Percentiles rank a stretch among this genome's conserved stretches.
Conservation (phyloP, 2,113 vertebrate genomes). For the Tragelaphus scriptus region DNA sequence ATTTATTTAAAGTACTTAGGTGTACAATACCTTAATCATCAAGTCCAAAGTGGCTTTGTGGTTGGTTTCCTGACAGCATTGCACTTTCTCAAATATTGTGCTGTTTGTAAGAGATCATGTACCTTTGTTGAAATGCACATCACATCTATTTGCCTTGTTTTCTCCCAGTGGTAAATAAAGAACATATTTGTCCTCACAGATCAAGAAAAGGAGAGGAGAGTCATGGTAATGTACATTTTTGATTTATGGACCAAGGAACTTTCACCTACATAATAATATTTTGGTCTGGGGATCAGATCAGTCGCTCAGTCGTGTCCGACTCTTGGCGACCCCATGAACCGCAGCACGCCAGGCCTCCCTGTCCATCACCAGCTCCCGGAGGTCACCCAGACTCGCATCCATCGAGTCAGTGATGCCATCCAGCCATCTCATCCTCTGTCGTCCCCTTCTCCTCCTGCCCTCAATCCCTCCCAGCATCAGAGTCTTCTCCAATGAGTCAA, state of each 20-base stretch:
- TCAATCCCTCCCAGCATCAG: too few relatives aligned
- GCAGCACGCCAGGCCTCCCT: too few relatives aligned
- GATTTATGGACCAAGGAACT: neutral
- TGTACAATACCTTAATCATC: neutral
- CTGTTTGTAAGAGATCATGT: neutral
- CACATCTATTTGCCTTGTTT: neutral
- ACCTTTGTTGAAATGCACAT: neutral
- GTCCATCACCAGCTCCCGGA: too few relatives aligned
- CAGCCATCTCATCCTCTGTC: too few relatives aligned
- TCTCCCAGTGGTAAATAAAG: neutral
- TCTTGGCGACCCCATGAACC: too few relatives aligned
- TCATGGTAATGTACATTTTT: neutral
- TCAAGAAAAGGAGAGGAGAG: neutral
- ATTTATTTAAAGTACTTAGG: conserved; percentile 19
- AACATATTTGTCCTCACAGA: neutral
- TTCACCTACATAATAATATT: neutral
- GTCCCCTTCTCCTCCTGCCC: too few relatives aligned
- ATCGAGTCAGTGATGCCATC: too few relatives aligned
- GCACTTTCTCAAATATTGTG: neutral
- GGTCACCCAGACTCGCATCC: too few relatives aligned
- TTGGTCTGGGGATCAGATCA: neutral
- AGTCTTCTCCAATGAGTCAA: too few relatives aligned
- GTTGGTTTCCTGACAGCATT: neutral
- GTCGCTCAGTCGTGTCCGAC: too few relatives aligned
- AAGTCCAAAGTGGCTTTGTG: neutral